Percentiles rank a stretch among this genome's conserved stretches.
phyloP scores from a whole-genome alignment of 2,113 vertebrate genomes.

The Oenanthe melanoleuca region DNA sequence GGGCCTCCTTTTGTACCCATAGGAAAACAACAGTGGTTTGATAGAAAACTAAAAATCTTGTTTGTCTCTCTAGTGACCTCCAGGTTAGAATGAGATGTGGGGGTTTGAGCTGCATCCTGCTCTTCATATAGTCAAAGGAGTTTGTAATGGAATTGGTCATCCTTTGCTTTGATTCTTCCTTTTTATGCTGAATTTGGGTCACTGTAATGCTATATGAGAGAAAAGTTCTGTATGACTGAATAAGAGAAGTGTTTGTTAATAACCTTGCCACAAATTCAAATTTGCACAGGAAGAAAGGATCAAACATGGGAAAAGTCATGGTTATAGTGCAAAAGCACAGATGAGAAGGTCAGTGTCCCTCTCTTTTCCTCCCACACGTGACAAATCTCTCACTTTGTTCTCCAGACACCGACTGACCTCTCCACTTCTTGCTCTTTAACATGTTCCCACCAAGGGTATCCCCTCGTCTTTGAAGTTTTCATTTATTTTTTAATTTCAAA shows the following conservation, averaged over 20 bases:
- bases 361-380: constrained; percentile 13
- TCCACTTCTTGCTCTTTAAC: neutral
- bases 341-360: neutral
- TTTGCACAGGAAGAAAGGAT: neutral
- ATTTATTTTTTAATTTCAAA: constrained; percentile 7
- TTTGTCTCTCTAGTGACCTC: neutral
- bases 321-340: neutral
- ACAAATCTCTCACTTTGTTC: constrained; percentile 42
- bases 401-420: constrained; percentile 33
- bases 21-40: neutral
- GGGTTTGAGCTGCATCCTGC: neutral
- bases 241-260: neutral
- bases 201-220: neutral
- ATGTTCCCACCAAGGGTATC: neutral
- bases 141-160: neutral
- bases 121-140: neutral
- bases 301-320: constrained; percentile 52
- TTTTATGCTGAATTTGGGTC: neutral
- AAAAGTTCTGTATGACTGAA: neutral
- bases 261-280: neutral
- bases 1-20: neutral
- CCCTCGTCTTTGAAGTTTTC: neutral
- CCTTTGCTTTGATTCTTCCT: neutral
- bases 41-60: neutral
- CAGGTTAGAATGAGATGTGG: neutral